Conservation (phyloP, 2,888 invertebrate genomes). For the Alsophila aescularia region DNA sequence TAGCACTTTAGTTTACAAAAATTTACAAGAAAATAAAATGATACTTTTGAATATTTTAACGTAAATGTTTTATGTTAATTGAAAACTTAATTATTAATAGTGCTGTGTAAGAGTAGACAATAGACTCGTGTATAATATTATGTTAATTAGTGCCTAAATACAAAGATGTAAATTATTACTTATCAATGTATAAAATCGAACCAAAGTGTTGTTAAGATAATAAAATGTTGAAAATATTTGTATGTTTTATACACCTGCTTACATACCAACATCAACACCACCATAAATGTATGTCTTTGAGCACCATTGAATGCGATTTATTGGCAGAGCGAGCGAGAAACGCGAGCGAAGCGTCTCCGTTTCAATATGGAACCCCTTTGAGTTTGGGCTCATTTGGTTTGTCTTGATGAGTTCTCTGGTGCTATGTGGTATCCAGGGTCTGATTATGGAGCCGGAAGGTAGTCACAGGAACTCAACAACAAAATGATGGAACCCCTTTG, state of each 20-base stretch:
- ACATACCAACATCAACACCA: too few species aligned
- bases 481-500: too few species aligned
- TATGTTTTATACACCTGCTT: background rate
- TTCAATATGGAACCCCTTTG: too few species aligned
- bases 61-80: background rate
- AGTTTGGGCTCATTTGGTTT: too few species aligned
- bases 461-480: too few species aligned
- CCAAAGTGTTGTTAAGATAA: conserved; percentile 76
- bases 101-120: background rate
- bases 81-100: background rate
- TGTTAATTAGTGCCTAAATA: conserved; percentile 16
- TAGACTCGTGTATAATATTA: conserved; percentile 1
- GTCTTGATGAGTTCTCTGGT: too few species aligned
- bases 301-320: too few species aligned
- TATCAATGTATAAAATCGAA: conserved; percentile 63
- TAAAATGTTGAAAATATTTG: conserved; percentile 33
- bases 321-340: too few species aligned
- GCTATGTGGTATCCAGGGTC: too few species aligned
- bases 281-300: too few species aligned
- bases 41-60: background rate
- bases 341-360: too few species aligned
- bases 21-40: background rate
- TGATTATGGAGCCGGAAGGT: too few species aligned
- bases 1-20: background rate
- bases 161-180: conserved; percentile 63